These are phyloP conservation scores for Montipora sp. DNA, from an alignment of 64 coral and sea anemone species.

Conservation along the genomic window DNA sequence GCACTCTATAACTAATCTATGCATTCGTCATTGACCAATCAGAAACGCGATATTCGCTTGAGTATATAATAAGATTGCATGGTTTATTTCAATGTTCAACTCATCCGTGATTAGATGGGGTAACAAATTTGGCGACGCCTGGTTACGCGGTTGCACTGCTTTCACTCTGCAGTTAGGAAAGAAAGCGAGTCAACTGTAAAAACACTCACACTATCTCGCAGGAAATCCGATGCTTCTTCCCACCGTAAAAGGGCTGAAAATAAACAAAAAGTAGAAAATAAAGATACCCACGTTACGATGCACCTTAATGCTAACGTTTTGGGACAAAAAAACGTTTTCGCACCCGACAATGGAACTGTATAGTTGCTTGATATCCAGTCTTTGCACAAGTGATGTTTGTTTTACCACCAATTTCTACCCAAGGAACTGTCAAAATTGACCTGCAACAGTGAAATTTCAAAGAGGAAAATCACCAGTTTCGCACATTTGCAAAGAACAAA, in stretches of 20 bases:
- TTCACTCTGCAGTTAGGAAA: too few relatives aligned
- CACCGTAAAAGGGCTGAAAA: conserved; percentile 96
- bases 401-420: conserved; percentile 97
- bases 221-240: conserved; percentile 90
- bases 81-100: too few relatives aligned
- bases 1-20: too few relatives aligned
- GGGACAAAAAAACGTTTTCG: not conserved
- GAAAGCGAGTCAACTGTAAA: not conserved
- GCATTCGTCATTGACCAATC: too few relatives aligned
- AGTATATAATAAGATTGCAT: too few relatives aligned
- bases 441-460: conserved; percentile 32
- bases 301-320: not conserved
- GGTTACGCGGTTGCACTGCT: too few relatives aligned
- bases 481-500: too few relatives aligned
- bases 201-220: conserved; percentile 89
- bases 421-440: conserved; percentile 93
- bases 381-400: conserved; percentile 83
- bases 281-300: not conserved
- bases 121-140: too few relatives aligned
- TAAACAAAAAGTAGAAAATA: not conserved
- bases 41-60: too few relatives aligned
- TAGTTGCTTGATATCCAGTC: conserved; percentile 76
- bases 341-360: conserved; percentile 98
- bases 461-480: not conserved
- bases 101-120: too few relatives aligned